Conservation (phyloP, 2,888 invertebrate species). For the Lasioglossum malachurum region DNA sequence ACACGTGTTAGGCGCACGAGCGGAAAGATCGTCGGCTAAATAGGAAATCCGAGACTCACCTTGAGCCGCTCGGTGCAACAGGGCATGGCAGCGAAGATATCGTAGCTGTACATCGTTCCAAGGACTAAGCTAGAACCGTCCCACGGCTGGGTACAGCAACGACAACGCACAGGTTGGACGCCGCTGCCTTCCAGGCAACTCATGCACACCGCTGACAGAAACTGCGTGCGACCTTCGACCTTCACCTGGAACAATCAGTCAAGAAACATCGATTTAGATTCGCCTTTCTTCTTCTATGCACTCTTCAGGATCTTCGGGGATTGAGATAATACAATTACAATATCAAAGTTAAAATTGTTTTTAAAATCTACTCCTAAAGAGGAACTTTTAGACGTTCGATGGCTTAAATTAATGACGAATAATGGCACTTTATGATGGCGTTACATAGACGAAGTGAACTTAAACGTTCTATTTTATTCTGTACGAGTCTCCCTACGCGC, state of each 20-base stretch:
- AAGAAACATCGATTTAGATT: slow-evolving; percentile 17
- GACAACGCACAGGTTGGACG: slow-evolving; percentile 91
- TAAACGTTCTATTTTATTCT: neutral
- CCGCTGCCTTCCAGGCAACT: slow-evolving; percentile 95
- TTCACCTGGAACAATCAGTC: slow-evolving; percentile 89
- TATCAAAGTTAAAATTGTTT: too few relatives aligned
- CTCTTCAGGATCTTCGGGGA: neutral
- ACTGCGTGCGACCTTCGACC: slow-evolving; percentile 95
- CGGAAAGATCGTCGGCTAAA: neutral
- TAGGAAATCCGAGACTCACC: slow-evolving; percentile 85
- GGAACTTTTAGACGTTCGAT: too few relatives aligned
- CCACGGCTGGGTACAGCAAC: slow-evolving; percentile 95
- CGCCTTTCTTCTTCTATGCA: neutral
- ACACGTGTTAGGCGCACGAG: neutral
- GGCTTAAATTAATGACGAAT: neutral
- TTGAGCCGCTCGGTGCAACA: slow-evolving; percentile 97
- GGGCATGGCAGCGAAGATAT: slow-evolving; percentile 98
- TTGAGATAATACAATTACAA: too few relatives aligned
- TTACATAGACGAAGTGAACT: too few relatives aligned
- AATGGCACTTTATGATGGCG: neutral
- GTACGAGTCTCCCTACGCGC: neutral
- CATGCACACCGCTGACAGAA: slow-evolving; percentile 97
- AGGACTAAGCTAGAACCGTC: slow-evolving; percentile 97
- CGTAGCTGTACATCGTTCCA: slow-evolving; percentile 99
- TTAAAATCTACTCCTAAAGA: neutral